Conservation (phyloP, 2,888 invertebrate species). For the Morpho deidamia region DNA sequence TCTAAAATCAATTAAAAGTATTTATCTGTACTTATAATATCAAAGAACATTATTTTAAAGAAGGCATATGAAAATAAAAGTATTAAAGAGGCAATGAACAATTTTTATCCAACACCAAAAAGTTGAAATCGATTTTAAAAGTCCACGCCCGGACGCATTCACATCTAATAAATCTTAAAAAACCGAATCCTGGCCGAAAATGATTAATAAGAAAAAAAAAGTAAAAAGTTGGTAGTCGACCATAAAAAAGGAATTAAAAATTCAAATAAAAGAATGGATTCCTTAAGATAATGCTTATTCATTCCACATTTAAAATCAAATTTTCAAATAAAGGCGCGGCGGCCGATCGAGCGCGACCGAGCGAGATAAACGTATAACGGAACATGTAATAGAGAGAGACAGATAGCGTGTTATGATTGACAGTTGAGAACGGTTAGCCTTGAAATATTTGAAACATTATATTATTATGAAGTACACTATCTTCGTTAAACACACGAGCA, state of each 20-base stretch:
- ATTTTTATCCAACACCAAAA: conserved; percentile 11
- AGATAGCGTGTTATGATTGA: conserved; percentile 77
- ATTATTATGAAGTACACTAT: conserved; percentile 78
- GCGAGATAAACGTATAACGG: conserved; percentile 45
- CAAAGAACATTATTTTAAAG: background rate
- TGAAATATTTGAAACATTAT: conserved; percentile 79
- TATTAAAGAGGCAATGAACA: conserved; percentile 12
- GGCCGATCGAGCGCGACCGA: conserved; percentile 60
- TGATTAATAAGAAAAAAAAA: conserved; percentile 52
- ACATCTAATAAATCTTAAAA: conserved; percentile 65
- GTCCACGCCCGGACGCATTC: conserved; percentile 44
- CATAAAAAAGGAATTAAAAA: conserved; percentile 72
- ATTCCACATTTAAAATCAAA: conserved; percentile 78
- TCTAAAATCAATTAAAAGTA: background rate
- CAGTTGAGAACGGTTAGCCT: conserved; percentile 79
- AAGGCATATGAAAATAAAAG: conserved; percentile 1
- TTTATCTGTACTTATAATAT: background rate
- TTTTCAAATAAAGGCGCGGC: conserved; percentile 75
- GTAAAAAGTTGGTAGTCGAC: conserved; percentile 59
- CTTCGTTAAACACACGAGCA: conserved; percentile 57
- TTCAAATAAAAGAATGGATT: conserved; percentile 74
- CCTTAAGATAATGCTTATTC: conserved; percentile 77
- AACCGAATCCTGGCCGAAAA: conserved; percentile 52
- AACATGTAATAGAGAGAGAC: conserved; percentile 57
- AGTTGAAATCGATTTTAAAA: conserved; percentile 17